These are phyloP conservation scores for Andrena bucephala DNA, from an alignment of 2,888 invertebrate genomes.

Conservation along the genomic window DNA sequence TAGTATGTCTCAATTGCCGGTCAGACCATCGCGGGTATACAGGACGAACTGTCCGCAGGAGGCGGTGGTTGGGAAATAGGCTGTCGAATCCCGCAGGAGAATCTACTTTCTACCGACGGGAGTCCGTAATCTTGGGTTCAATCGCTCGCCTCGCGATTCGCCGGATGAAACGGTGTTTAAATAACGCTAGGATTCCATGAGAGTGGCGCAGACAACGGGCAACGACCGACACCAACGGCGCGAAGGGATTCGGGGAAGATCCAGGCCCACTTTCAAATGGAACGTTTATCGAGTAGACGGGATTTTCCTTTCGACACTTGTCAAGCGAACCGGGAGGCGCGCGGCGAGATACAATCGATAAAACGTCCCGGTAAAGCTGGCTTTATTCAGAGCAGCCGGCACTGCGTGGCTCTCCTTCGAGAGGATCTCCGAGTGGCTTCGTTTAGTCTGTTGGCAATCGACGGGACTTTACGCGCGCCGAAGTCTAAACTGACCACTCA, in stretches of 20 bases:
- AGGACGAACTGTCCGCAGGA: constrained; percentile 23
- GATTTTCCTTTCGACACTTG: constrained; percentile 33
- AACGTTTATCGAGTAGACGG: constrained; percentile 22
- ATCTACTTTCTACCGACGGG: constrained; percentile 18
- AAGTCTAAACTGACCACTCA: no score
- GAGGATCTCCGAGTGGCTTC: neutral
- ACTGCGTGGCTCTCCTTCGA: neutral
- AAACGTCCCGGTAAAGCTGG: neutral
- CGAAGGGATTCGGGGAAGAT: constrained; percentile 13
- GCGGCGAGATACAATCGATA: neutral
- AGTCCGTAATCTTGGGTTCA: constrained; percentile 6
- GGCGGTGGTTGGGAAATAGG: constrained; percentile 25
- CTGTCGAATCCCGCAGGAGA: constrained; percentile 37
- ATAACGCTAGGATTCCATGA: constrained; percentile 16
- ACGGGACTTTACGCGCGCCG: no score
- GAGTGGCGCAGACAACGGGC: constrained; percentile 12
- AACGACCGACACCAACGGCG: neutral
- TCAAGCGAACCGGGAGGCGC: constrained; percentile 2
- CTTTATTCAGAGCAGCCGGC: constrained; percentile 8
- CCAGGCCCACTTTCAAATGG: constrained; percentile 16
- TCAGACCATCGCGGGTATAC: constrained; percentile 48
- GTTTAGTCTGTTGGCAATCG: no score
- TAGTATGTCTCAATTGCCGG: constrained; percentile 14
- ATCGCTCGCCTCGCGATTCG: constrained; percentile 22
- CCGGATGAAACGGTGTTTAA: constrained; percentile 43